Percentiles rank a stretch among this genome's conserved stretches.
These are phyloP conservation scores for Pionites leucogaster DNA, from an alignment of 2,113 vertebrate species.

Conservation along the genomic window DNA sequence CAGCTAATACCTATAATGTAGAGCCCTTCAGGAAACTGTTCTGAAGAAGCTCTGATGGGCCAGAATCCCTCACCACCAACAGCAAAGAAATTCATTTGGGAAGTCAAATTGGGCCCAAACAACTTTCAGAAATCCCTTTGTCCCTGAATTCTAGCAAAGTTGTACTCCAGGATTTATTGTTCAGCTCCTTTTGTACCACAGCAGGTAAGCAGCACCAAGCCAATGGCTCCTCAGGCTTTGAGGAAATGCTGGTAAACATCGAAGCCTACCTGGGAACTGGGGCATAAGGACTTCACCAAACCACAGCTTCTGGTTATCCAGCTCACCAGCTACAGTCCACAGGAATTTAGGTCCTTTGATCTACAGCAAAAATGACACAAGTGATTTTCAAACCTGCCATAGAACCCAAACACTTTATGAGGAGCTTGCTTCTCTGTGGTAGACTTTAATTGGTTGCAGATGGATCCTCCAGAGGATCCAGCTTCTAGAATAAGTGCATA, in stretches of 20 bases:
- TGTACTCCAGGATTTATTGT: neutral
- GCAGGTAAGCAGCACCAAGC: neutral
- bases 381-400: neutral
- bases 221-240: neutral
- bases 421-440: neutral
- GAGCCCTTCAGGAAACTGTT: neutral
- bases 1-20: neutral
- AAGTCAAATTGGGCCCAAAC: neutral
- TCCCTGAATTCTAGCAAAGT: neutral
- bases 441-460: neutral
- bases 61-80: neutral
- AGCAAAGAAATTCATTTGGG: neutral
- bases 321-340: neutral
- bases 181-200: neutral
- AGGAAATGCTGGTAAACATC: neutral
- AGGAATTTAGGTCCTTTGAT: neutral
- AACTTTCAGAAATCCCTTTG: neutral
- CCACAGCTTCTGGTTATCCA: neutral
- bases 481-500: neutral
- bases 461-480: neutral
- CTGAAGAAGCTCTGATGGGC: neutral
- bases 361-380: neutral
- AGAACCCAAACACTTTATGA: neutral
- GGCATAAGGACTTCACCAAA: neutral
- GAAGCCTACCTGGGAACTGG: neutral